phyloP scores from a whole-genome alignment of 2,888 invertebrate genomes.

The Andrena praecox region DNA sequence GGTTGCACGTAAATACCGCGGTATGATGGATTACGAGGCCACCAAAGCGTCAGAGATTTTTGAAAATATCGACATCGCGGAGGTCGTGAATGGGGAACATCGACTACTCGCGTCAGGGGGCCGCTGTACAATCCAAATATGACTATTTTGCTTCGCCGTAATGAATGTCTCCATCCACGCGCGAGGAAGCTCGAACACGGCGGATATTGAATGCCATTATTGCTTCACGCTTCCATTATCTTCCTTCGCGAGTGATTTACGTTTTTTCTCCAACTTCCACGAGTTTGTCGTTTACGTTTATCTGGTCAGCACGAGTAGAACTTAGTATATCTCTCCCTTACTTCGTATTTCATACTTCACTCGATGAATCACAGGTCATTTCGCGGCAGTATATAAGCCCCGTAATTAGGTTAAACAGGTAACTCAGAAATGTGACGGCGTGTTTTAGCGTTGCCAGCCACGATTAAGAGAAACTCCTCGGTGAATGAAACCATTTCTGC shows the following conservation, averaged over 20 bases:
- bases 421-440: not conserved
- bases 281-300: no score
- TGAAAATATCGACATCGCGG: slow-evolving; percentile 9
- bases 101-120: slow-evolving; percentile 5
- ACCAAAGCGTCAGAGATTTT: slow-evolving; percentile 5
- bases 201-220: not conserved
- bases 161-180: not conserved
- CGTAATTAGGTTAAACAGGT: not conserved
- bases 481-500: slow-evolving; percentile 3
- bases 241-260: no score
- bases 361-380: no score
- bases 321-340: no score
- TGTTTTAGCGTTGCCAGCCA: not conserved
- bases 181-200: not conserved
- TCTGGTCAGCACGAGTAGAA: no score
- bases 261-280: no score
- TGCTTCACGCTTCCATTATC: no score
- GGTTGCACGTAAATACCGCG: slow-evolving; percentile 16
- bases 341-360: no score
- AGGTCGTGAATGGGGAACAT: not conserved
- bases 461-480: not conserved
- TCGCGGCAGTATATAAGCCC: no score
- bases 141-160: not conserved
- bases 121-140: not conserved
- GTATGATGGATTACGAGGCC: slow-evolving; percentile 31